These are phyloP conservation scores for Setipinna tenuifilis DNA, from an alignment of 2,797 vertebrate species.

Conservation along the genomic window DNA sequence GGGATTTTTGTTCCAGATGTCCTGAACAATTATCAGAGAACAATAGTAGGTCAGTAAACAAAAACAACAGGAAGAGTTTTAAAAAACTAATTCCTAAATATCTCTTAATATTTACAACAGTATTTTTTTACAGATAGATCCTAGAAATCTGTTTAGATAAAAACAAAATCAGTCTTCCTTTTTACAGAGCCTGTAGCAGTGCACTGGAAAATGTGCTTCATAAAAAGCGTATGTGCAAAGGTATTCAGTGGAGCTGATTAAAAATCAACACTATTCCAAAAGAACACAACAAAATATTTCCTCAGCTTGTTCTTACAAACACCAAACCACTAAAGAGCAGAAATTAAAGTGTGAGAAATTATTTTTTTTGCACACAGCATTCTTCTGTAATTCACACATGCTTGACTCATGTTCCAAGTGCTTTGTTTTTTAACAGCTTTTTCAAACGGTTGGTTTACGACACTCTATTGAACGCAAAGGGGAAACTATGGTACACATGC, in stretches of 20 bases:
- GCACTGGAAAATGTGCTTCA: background rate
- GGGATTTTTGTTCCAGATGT: background rate
- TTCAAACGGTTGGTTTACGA: background rate
- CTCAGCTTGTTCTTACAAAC: background rate
- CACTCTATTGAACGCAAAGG: background rate
- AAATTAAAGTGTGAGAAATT: background rate
- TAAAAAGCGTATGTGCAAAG: background rate
- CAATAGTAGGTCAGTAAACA: background rate
- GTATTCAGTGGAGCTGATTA: background rate
- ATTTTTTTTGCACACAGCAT: background rate
- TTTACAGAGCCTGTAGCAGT: background rate
- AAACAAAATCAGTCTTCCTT: background rate
- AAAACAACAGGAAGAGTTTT: background rate
- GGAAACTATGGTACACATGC: background rate
- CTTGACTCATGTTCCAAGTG: background rate
- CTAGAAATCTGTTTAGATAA: background rate
- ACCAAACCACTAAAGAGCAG: background rate
- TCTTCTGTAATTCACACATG: slow-evolving; percentile 1
- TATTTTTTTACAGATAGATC: background rate
- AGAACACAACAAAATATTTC: slow-evolving; percentile 22
- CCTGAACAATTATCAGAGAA: background rate
- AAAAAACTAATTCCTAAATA: background rate
- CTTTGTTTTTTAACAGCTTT: background rate
- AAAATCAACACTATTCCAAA: background rate
- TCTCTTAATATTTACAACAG: background rate